Evolutionary conservation across 2,797 vertebrate species (phyloP).

Genomic region (Pangasius larnaudii): DNA sequence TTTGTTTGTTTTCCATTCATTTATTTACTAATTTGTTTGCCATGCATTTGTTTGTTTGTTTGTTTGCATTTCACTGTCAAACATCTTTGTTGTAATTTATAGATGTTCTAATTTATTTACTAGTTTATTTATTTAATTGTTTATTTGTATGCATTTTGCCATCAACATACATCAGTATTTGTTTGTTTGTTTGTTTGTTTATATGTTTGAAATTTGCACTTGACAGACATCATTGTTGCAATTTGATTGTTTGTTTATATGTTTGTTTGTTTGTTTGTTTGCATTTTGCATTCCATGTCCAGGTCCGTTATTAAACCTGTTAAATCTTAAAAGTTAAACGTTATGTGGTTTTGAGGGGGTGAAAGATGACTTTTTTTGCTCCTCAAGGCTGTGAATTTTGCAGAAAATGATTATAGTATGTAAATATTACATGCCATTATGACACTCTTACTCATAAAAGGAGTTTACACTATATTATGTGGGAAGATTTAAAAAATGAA

Average conservation of each 20-base stretch:
- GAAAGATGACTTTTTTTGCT: too few species aligned
- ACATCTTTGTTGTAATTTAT: not conserved
- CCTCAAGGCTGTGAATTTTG: not conserved
- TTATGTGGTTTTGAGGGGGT: too few species aligned
- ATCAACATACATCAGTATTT: not conserved
- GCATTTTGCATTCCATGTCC: not conserved
- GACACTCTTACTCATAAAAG: too few species aligned
- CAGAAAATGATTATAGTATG: not conserved
- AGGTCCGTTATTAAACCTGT: not conserved
- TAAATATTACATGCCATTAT: not conserved
- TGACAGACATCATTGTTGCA: not conserved
- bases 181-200: not conserved
- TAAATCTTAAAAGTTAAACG: not conserved
- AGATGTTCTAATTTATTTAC: not conserved
- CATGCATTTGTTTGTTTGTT: not conserved
- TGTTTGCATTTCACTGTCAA: not conserved
- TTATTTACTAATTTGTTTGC: not conserved
- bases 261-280: not conserved
- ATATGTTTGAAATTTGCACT: not conserved
- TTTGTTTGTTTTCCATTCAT: not conserved
- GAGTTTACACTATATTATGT: too few species aligned
- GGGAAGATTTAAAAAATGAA: too few species aligned
- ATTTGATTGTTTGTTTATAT: not conserved
- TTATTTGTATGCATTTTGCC: not conserved
- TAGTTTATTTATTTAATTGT: not conserved